Percentiles rank a stretch among this genome's conserved stretches.
Evolutionary conservation across 1,140 invertebrate genomes (phyloP).

Genomic region (Protaetia brevitarsis): DNA sequence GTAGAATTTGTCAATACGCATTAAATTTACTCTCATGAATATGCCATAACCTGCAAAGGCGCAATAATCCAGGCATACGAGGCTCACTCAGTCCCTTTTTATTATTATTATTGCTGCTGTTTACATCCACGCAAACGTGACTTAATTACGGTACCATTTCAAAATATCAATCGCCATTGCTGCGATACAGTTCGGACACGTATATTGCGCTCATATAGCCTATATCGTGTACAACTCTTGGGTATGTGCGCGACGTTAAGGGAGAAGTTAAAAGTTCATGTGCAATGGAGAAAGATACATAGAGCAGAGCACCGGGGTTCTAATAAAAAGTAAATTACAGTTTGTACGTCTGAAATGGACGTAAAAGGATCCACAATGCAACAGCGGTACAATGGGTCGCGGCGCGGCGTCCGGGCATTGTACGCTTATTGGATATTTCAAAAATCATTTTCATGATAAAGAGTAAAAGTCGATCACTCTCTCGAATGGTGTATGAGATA

Average conservation of each 20-base stretch:
- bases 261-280: background rate
- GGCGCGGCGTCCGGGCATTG: slow-evolving; percentile 11
- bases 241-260: no score
- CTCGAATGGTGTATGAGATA: slow-evolving; percentile 1
- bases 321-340: slow-evolving; percentile 16
- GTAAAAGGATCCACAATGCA: slow-evolving; percentile 15
- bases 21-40: no score
- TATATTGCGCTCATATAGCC: background rate
- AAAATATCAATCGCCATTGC: background rate
- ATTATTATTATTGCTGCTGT: background rate
- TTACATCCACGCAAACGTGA: background rate
- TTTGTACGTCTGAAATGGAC: slow-evolving; percentile 13
- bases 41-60: no score
- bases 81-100: no score
- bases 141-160: background rate
- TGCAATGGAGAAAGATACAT: slow-evolving; percentile 5
- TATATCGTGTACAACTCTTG: no score
- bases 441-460: slow-evolving; percentile 8
- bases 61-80: no score
- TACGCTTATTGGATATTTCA: background rate
- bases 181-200: background rate
- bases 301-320: background rate
- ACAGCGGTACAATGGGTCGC: background rate
- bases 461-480: slow-evolving; percentile 13
- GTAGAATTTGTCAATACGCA: no score